Conservation (phyloP, 1,140 invertebrate genomes). For the Paralvinella palmiformis region DNA sequence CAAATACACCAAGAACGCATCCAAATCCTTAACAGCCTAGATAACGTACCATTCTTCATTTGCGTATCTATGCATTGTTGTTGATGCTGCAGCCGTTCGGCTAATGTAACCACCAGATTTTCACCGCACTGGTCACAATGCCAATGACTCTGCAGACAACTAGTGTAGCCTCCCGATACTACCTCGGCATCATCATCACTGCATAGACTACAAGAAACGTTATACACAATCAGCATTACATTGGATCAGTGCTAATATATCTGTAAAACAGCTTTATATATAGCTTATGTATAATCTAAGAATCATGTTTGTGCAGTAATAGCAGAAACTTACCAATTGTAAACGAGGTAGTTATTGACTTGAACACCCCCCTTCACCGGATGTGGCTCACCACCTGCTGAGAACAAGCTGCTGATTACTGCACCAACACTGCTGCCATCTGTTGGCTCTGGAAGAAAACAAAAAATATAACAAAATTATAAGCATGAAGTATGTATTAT, state of each 20-base stretch:
- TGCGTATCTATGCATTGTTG: conserved; percentile 35
- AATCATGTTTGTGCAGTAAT: too few species aligned
- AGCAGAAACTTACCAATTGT: conserved; percentile 71
- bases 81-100: conserved; percentile 51
- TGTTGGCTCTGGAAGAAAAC: background rate
- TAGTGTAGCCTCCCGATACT: conserved; percentile 32
- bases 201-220: too few species aligned
- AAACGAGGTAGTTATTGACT: conserved; percentile 75
- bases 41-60: conserved; percentile 20
- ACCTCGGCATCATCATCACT: background rate
- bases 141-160: conserved; percentile 48
- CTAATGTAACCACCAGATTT: conserved; percentile 41
- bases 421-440: background rate
- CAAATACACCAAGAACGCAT: background rate
- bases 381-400: conserved; percentile 33
- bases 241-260: too few species aligned
- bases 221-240: too few species aligned
- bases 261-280: too few species aligned
- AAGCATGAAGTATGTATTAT: too few species aligned
- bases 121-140: conserved; percentile 48
- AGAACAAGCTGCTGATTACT: background rate
- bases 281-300: too few species aligned
- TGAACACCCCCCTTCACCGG: conserved; percentile 76
- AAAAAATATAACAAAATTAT: too few species aligned
- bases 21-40: background rate